phyloP scores from a whole-genome alignment of 1,140 invertebrate genomes.

The Diachasma alloeum region DNA sequence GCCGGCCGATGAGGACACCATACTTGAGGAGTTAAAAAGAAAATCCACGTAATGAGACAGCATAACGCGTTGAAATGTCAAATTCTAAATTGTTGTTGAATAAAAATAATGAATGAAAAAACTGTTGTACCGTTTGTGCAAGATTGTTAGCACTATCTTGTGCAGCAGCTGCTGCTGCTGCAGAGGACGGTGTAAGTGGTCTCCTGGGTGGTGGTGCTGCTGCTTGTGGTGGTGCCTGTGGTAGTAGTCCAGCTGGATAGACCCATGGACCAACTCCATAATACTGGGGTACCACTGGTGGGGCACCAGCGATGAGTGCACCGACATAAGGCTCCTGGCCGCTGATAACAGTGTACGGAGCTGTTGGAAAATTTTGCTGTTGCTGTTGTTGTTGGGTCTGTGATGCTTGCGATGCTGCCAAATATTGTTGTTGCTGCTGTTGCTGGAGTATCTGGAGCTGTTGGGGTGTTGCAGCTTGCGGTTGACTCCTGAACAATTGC shows the following conservation, averaged over 20 bases:
- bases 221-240: constrained; percentile 72
- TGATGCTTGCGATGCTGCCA: constrained; percentile 72
- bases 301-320: constrained; percentile 72
- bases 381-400: constrained; percentile 77
- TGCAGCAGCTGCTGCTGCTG: constrained; percentile 67
- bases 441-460: constrained; percentile 65
- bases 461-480: constrained; percentile 66
- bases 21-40: too few relatives aligned
- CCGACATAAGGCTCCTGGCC: constrained; percentile 77
- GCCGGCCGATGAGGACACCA: too few relatives aligned
- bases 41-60: too few relatives aligned
- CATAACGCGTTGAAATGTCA: too few relatives aligned
- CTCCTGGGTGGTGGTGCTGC: constrained; percentile 71
- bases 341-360: constrained; percentile 90
- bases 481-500: constrained; percentile 88
- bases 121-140: constrained; percentile 68
- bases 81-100: not conserved
- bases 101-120: not conserved
- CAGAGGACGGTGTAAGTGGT: constrained; percentile 77
- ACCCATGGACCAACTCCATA: constrained; percentile 85
- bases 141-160: constrained; percentile 65
- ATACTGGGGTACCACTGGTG: constrained; percentile 77
- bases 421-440: constrained; percentile 67
- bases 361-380: constrained; percentile 75
- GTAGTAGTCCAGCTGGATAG: constrained; percentile 80